A percentile compares a stretch with the other conserved stretches of the same genome.
These are phyloP conservation scores for Formica selysi DNA, from an alignment of 1,140 invertebrate genomes.

Conservation along the genomic window DNA sequence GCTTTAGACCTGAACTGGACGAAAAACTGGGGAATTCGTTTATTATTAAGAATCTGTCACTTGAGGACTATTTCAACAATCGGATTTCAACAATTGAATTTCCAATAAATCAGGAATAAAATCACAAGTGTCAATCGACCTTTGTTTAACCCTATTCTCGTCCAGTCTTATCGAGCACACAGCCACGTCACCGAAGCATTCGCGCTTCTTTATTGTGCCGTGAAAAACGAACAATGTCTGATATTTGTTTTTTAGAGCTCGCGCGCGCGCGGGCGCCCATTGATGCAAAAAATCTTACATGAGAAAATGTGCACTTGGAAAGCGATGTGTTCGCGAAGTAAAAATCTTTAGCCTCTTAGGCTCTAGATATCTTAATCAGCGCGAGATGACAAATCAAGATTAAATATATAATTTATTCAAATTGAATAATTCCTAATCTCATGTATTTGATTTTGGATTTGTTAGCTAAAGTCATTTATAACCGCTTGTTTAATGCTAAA, in stretches of 20 bases:
- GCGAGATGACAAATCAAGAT: too few relatives aligned
- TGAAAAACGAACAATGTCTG: conserved; percentile 16
- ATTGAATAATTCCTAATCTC: not conserved
- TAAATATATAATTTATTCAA: too few relatives aligned
- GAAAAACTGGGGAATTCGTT: not conserved
- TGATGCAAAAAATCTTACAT: conserved; percentile 17
- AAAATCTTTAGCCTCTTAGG: not conserved
- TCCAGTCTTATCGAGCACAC: conserved; percentile 31
- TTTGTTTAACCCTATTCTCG: conserved; percentile 21
- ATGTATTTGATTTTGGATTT: not conserved
- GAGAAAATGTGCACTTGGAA: conserved; percentile 32
- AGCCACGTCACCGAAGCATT: not conserved
- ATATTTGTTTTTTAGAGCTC: conserved; percentile 22
- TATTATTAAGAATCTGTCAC: not conserved
- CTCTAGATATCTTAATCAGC: too few relatives aligned
- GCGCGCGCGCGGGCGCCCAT: conserved; percentile 2
- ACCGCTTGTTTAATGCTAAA: not conserved
- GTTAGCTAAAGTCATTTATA: not conserved
- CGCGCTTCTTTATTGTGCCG: not conserved
- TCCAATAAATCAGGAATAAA: not conserved
- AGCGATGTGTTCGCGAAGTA: conserved; percentile 2
- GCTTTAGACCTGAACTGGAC: conserved; percentile 10
- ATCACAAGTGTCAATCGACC: not conserved
- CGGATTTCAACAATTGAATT: not conserved
- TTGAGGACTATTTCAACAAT: not conserved